These are phyloP conservation scores for Ischnura elegans DNA, from an alignment of 2,888 invertebrate genomes.

Conservation along the genomic window DNA sequence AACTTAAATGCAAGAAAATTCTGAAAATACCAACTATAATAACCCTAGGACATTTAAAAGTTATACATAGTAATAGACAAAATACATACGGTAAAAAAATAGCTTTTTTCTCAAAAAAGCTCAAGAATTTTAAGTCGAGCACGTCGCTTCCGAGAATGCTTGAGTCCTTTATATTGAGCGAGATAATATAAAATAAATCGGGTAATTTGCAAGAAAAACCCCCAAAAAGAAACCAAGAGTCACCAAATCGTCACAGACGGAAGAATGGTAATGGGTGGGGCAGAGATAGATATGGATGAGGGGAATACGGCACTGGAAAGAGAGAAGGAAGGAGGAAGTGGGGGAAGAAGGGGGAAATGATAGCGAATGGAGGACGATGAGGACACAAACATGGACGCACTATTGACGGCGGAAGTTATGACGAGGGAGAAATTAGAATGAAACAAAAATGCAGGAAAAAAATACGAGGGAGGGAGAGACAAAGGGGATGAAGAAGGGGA, in stretches of 20 bases:
- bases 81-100: no score
- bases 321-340: neutral
- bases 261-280: neutral
- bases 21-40: no score
- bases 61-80: no score
- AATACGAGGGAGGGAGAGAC: neutral
- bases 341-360: neutral
- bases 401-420: neutral
- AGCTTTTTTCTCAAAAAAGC: no score
- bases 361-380: neutral
- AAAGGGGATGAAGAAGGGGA: neutral
- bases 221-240: neutral
- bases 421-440: neutral
- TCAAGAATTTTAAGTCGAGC: no score
- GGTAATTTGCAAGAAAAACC: no score
- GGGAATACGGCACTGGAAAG: neutral
- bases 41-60: no score
- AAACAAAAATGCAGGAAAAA: neutral
- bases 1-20: no score
- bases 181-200: no score
- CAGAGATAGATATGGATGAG: neutral
- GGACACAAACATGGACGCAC: neutral
- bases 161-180: no score
- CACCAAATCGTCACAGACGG: neutral
- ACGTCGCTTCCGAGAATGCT: no score